Conservation (phyloP, 1,140 invertebrate genomes). For the Conopomorpha cramerella region DNA sequence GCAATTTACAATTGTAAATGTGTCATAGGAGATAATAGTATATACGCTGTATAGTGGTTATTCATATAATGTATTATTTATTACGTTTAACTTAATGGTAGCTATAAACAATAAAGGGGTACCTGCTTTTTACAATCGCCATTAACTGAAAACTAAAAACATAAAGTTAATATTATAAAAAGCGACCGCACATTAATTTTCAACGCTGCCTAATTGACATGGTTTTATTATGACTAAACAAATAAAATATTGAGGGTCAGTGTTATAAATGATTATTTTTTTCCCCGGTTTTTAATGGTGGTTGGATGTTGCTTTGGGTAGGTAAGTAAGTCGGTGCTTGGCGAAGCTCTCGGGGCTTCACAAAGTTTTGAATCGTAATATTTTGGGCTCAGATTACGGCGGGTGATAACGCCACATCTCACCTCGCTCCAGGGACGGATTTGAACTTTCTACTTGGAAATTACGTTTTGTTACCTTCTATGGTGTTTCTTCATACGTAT, state of each 20-base stretch:
- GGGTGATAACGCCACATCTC: constrained; percentile 48
- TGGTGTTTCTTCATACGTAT: too few species aligned
- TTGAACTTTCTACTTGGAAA: neutral
- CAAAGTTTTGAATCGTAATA: constrained; percentile 60
- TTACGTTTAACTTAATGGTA: too few species aligned
- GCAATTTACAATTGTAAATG: too few species aligned
- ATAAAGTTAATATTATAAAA: constrained; percentile 20
- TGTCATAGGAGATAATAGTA: too few species aligned
- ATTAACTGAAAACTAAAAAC: neutral
- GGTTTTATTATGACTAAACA: constrained; percentile 48
- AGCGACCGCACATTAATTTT: constrained; percentile 28
- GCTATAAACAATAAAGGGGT: too few species aligned
- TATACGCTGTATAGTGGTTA: too few species aligned
- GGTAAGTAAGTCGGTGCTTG: too few species aligned
- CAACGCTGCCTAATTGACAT: constrained; percentile 36
- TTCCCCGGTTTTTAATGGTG: constrained; percentile 43
- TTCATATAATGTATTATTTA: too few species aligned
- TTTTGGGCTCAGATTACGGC: constrained; percentile 58
- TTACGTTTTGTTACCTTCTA: constrained; percentile 2
- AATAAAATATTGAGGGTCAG: constrained; percentile 34
- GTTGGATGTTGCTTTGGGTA: too few species aligned
- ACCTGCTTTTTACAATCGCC: neutral
- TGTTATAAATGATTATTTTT: constrained; percentile 44
- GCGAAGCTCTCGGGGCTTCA: constrained; percentile 49
- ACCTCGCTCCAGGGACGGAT: constrained; percentile 30